These are phyloP conservation scores for Cheilosia pagana DNA, from an alignment of 2,888 invertebrate species.

Conservation along the genomic window DNA sequence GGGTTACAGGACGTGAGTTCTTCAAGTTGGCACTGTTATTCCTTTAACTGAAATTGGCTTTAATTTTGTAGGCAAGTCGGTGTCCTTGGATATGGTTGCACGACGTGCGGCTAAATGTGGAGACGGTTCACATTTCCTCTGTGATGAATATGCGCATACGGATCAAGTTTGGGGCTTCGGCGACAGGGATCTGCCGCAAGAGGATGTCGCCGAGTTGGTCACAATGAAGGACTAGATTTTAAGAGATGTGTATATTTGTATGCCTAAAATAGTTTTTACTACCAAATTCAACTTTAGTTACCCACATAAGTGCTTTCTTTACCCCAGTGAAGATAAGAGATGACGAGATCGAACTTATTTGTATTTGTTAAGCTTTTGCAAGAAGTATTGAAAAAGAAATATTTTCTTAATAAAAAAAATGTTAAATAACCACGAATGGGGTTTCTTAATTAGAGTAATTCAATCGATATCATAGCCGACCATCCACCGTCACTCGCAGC, in stretches of 20 bases:
- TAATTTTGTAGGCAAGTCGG: constrained; percentile 84
- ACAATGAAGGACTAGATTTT: constrained; percentile 84
- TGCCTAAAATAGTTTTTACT: constrained; percentile 14
- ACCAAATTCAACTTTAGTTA: constrained; percentile 19
- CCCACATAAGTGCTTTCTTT: constrained; percentile 16
- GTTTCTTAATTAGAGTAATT: too few species aligned
- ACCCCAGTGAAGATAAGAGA: constrained; percentile 17
- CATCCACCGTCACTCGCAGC: too few species aligned
- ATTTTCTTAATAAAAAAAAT: constrained; percentile 33
- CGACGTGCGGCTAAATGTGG: constrained; percentile 86
- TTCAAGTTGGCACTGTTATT: neutral
- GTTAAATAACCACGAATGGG: constrained; percentile 3
- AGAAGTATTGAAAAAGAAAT: constrained; percentile 23
- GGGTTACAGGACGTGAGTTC: constrained; percentile 90
- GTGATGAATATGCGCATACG: constrained; percentile 81
- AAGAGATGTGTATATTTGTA: constrained; percentile 19
- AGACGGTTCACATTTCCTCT: constrained; percentile 85
- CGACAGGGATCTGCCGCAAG: constrained; percentile 85
- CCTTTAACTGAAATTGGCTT: neutral
- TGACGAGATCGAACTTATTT: neutral
- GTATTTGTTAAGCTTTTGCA: constrained; percentile 28
- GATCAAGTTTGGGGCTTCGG: constrained; percentile 87
- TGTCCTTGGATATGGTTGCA: constrained; percentile 85
- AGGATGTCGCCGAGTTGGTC: constrained; percentile 85
- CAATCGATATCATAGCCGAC: too few species aligned